Base-by-base conservation (phyloP, 2,888 invertebrate genomes). In the Sturmia bella region DNA sequence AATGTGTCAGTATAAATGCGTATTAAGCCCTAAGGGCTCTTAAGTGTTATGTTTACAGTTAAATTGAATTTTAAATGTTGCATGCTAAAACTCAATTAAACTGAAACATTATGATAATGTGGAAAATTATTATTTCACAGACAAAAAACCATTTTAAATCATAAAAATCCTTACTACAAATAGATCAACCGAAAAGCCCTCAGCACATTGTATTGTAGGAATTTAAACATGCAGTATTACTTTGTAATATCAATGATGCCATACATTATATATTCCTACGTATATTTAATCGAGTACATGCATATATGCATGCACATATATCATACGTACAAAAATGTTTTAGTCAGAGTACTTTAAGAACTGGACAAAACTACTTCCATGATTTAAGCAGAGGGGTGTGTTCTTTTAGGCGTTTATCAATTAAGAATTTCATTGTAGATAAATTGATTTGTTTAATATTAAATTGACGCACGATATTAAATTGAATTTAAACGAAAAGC, bases 21-120 rank as follows among this genome's bases (percentile, higher is more conserved):
- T 41, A 57, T 45, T 66, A 19, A 43, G n/a, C 52, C 81, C 19
- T 50, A 59, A 79, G 63, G 86, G 84, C 85, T 84, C 13, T 50
- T 85, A 83, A 86, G 87, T 87, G 88, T 86, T 86, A 85, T 86
- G 86, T 87, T 88, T 87, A 88, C 87, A 88, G 87, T 85, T 88
- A 86, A 87, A 86, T 87, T 87, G 85, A 85, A 86, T 86, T 87
- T 84, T 87, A 87, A 87, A 85, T 87, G 85, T 88, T 87, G 88
- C 88, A 88, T 88, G 88, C 66, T 80, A 77, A 63, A 64, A 76
- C 43, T 15, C 73, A 82, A 82, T 84, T 82, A 84, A 84, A 81
- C 78, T 68, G 75, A 75, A 61, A 68, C 75, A 79, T 80, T 75
- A 72, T 68, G 19, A 66, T 66, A 80, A 83, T 83, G 75, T 80